Percentiles rank a stretch among this genome's conserved stretches.
Evolutionary conservation across 2,797 vertebrate species (phyloP).

Genomic region (Diplodus sargus): DNA sequence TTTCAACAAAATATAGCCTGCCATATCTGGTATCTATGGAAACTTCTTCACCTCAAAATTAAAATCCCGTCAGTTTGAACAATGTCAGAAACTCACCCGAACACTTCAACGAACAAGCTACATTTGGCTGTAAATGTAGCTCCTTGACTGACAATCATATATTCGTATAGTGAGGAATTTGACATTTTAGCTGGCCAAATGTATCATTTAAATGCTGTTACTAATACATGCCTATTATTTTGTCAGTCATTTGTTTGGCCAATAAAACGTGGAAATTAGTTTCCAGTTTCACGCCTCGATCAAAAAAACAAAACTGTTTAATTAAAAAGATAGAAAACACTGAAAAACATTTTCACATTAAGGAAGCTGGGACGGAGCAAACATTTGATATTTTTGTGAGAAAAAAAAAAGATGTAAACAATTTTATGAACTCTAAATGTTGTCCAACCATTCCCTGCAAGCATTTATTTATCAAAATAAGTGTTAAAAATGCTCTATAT

Average conservation of each 20-base stretch:
- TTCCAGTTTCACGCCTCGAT: neutral
- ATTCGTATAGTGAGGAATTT: neutral
- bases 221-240: neutral
- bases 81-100: neutral
- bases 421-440: no score
- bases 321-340: neutral
- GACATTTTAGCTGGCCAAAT: neutral
- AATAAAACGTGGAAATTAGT: neutral
- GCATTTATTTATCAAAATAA: no score
- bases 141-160: neutral
- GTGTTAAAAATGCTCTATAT: no score
- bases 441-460: no score
- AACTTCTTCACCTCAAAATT: constrained; percentile 14
- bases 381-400: no score
- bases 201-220: neutral
- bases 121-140: neutral
- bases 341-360: neutral
- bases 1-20: neutral
- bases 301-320: no score
- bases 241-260: rapidly evolving
- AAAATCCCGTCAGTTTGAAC: neutral
- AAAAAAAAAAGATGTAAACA: no score
- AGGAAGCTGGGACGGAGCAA: neutral
- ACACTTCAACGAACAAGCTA: neutral
- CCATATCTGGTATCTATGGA: neutral